Conservation (phyloP, 2,888 invertebrate genomes). For the Teleiodes luculella region DNA sequence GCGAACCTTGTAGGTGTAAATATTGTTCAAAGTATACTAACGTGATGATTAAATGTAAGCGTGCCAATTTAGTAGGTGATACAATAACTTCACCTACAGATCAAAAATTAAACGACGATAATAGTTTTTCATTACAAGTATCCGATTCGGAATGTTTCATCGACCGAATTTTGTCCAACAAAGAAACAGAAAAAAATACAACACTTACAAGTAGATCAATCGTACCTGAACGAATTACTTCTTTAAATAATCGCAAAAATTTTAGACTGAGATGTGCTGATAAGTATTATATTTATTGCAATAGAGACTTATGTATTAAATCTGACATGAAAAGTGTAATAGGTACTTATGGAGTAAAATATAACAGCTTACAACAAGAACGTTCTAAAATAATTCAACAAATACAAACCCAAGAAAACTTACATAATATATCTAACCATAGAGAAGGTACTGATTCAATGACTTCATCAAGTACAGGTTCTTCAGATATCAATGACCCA, state of each 20-base stretch:
- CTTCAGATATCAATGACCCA: background rate
- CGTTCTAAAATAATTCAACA: too few relatives aligned
- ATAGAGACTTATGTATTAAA: background rate
- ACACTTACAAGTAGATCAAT: background rate
- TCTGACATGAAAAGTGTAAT: too few relatives aligned
- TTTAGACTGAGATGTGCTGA: too few relatives aligned
- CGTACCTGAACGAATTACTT: too few relatives aligned
- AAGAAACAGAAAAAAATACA: background rate
- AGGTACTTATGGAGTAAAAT: too few relatives aligned
- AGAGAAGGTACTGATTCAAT: background rate
- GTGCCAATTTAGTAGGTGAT: background rate
- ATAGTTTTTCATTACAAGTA: background rate
- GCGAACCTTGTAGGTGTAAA: slow-evolving; percentile 24
- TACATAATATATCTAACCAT: background rate
- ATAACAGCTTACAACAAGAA: too few relatives aligned
- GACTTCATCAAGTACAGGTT: background rate
- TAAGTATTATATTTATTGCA: too few relatives aligned
- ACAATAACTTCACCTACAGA: background rate
- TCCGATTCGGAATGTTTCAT: background rate
- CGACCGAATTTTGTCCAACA: background rate
- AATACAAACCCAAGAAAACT: too few relatives aligned
- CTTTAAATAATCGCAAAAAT: too few relatives aligned
- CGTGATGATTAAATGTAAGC: background rate
- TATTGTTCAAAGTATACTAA: background rate
- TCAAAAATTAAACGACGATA: background rate